phyloP scores from a whole-genome alignment of 2,113 vertebrate species.

The Antennarius striatus region DNA sequence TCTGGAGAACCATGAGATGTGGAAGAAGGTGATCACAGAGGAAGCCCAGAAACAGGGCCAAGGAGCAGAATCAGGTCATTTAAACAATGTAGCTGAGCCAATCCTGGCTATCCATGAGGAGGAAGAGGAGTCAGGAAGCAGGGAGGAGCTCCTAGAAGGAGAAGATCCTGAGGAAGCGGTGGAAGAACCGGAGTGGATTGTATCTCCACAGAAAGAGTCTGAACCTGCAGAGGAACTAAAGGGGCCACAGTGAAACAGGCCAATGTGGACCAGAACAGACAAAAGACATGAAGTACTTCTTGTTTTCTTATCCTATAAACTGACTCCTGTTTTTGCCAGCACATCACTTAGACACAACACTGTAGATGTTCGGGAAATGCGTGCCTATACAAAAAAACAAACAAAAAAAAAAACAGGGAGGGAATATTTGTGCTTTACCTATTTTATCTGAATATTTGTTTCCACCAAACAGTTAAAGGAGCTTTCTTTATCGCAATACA shows the following conservation, averaged over 20 bases:
- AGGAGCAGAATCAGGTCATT: constrained; percentile 72
- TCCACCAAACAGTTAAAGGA: constrained; percentile 77
- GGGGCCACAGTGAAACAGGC: constrained; percentile 61
- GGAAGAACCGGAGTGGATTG: constrained; percentile 65
- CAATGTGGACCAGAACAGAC: constrained; percentile 74
- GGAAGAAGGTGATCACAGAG: constrained; percentile 94
- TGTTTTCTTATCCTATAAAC: constrained; percentile 73
- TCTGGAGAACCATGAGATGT: constrained; percentile 97
- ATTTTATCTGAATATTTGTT: constrained; percentile 62
- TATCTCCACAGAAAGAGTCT: constrained; percentile 55
- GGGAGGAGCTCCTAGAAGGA: constrained; percentile 77
- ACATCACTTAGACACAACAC: constrained; percentile 99
- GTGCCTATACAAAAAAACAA: constrained; percentile 81
- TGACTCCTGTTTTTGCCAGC: constrained; percentile 89
- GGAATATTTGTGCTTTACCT: constrained; percentile 71
- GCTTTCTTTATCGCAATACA: constrained; percentile 84
- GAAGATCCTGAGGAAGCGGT: constrained; percentile 71
- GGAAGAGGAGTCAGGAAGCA: constrained; percentile 85
- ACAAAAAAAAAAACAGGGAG: constrained; percentile 76
- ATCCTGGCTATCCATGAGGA: constrained; percentile 93
- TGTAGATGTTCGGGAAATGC: constrained; percentile 92
- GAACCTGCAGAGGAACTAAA: constrained; percentile 71
- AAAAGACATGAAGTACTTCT: constrained; percentile 72
- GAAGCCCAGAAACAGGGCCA: constrained; percentile 78
- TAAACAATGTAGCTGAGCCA: constrained; percentile 84